Base-by-base conservation (phyloP, 2,113 vertebrate species). In the Aramus guarauna region DNA sequence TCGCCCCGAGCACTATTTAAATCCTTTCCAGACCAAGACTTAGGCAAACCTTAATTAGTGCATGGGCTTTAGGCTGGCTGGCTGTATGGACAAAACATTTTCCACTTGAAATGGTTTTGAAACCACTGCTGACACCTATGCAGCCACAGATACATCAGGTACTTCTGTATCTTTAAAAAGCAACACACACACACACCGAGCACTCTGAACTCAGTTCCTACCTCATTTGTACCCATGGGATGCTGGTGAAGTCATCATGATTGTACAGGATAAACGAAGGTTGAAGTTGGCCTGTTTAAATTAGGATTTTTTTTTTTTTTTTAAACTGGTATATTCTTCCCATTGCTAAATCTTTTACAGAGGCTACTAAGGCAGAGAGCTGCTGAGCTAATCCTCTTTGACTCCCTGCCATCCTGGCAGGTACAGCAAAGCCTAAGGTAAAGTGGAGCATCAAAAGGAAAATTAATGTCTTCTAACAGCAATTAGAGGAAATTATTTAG, bases 401-500 rank as follows among this genome's bases (percentile, higher is more conserved):
- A 98, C 97, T 94, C 93, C 79, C 85, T 98, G 98, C 98, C 98
- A 98, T 96, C 94, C 97, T 98, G 98, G 98, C 98, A 98, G 97
- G 84, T 97, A 98, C 88, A 79, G 92, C 80, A 97, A 96, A 95
- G 97, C 98, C 98, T 76, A 83, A 96, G 98, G 98, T 98, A 91
- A 78, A 97, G 96, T 97, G 94, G 93, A 98, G 97, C 98, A 98
- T 98, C 98, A 98, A 98, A 98, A 98, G 97, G 96, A 98, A 98
- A 98, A 98, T 98, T 95, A 98, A 98, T 98, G 98, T 98, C 97
- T 98, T 98, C 97, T 98, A 98, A 98, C 97, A 98, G 98, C 98
- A 98, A 98, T 98, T 98, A 98, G 97, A 98, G 97, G 98, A 98
- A 98, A 98, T 98, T 98, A 98, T 97, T 97, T 96, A 96, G 97